Evolutionary conservation across 2,888 invertebrate species (phyloP).

Genomic region (Dicyrtomina minuta): DNA sequence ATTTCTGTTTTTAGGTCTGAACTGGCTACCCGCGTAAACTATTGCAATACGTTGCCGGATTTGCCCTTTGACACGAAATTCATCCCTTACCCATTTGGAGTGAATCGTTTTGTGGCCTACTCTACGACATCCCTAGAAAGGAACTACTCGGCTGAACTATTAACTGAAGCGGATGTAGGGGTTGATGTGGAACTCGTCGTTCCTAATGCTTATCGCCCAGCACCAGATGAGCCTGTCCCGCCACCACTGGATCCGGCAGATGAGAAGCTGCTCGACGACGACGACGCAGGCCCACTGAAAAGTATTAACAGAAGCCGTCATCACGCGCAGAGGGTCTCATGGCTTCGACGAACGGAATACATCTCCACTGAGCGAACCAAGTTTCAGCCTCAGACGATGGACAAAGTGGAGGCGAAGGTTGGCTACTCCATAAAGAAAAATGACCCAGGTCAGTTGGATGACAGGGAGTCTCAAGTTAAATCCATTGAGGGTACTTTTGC

Average conservation of each 20-base stretch:
- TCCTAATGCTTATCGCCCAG: constrained; percentile 64
- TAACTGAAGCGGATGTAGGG: constrained; percentile 96
- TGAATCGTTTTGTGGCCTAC: constrained; percentile 65
- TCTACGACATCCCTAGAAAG: constrained; percentile 68
- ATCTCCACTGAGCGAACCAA: constrained; percentile 98
- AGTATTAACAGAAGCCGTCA: constrained; percentile 71
- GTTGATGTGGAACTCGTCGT: constrained; percentile 97
- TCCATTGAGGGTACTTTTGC: constrained; percentile 97
- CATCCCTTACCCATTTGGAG: constrained; percentile 93
- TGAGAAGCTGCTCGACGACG: constrained; percentile 92
- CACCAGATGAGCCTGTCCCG: constrained; percentile 57
- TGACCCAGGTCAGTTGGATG: constrained; percentile 51
- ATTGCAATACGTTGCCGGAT: constrained; percentile 94
- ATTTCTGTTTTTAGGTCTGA: constrained; percentile 77
- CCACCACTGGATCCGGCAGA: constrained; percentile 83
- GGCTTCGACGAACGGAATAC: constrained; percentile 97
- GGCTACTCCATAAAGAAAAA: constrained; percentile 94
- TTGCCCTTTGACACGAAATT: constrained; percentile 99
- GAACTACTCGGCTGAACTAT: constrained; percentile 91
- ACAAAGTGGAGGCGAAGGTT: constrained; percentile 98
- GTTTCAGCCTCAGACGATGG: constrained; percentile 92
- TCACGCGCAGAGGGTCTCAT: constrained; percentile 95
- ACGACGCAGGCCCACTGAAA: constrained; percentile 72
- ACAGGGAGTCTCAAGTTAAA: constrained; percentile 67
- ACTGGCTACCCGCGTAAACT: constrained; percentile 89